phyloP scores from a whole-genome alignment of 2,888 invertebrate genomes.

The Cabera pusaria region DNA sequence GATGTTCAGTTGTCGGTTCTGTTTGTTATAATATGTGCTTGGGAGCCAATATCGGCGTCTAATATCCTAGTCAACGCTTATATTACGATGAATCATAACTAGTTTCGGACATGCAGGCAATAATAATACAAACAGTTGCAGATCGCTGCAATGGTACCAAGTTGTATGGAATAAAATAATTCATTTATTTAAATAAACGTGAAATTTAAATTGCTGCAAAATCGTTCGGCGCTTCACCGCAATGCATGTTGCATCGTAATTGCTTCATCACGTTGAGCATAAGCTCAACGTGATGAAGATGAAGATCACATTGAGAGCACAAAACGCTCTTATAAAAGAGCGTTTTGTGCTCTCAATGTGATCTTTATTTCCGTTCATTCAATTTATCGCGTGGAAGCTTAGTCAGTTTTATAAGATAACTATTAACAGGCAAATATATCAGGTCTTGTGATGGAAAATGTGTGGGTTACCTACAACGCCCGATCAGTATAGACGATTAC shows the following conservation, averaged over 20 bases:
- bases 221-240: constrained; percentile 43
- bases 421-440: constrained; percentile 3
- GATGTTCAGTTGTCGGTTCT: constrained; percentile 52
- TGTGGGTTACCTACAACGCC: too few relatives aligned
- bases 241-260: constrained; percentile 56
- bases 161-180: constrained; percentile 27
- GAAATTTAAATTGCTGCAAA: constrained; percentile 50
- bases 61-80: constrained; percentile 17
- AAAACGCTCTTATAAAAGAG: constrained; percentile 38
- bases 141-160: constrained; percentile 13
- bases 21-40: constrained; percentile 56
- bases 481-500: too few relatives aligned
- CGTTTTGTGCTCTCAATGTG: constrained; percentile 38
- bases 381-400: constrained; percentile 11
- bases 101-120: constrained; percentile 1
- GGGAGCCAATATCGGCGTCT: constrained; percentile 24
- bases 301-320: constrained; percentile 33
- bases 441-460: constrained; percentile 24
- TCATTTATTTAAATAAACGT: constrained; percentile 47
- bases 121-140: constrained; percentile 18
- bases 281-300: constrained; percentile 27
- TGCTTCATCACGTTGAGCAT: constrained; percentile 58
- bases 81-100: constrained; percentile 15
- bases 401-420: constrained; percentile 11
- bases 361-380: constrained; percentile 14